A percentile compares a stretch with the other conserved stretches of the same genome.
These are phyloP conservation scores for Scophthalmus maximus DNA, from an alignment of 2,113 vertebrate species.

Conservation along the genomic window DNA sequence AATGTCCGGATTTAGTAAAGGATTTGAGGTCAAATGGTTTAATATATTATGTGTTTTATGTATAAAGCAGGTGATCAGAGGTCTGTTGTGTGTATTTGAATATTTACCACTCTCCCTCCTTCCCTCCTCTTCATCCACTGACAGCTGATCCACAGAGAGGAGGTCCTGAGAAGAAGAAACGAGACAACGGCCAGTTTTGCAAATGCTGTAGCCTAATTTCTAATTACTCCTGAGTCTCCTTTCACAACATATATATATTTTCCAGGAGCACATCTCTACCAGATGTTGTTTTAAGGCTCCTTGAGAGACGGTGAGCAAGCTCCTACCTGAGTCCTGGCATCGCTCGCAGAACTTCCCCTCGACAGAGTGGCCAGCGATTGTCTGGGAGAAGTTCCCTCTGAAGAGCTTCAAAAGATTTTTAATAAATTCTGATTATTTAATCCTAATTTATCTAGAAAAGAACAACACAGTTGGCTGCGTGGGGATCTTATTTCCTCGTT, in stretches of 20 bases:
- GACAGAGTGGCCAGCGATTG: conserved; percentile 7
- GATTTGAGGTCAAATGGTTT: neutral
- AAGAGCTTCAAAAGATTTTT: conserved; percentile 41
- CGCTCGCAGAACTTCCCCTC: conserved; percentile 48
- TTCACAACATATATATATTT: too few species aligned
- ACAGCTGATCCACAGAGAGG: conserved; percentile 56
- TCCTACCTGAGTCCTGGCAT: conserved; percentile 52
- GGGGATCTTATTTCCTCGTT: too few species aligned
- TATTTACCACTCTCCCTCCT: conserved; percentile 57
- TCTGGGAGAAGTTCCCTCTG: conserved; percentile 42
- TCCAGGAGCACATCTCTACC: too few species aligned
- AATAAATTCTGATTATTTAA: neutral
- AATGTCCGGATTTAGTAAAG: neutral
- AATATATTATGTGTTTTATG: neutral
- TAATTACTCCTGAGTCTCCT: neutral
- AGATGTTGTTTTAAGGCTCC: neutral
- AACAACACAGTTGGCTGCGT: too few species aligned
- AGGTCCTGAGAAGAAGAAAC: conserved; percentile 44
- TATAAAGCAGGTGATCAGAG: neutral
- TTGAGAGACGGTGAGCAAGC: neutral
- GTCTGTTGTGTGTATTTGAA: neutral
- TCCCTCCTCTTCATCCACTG: conserved; percentile 50
- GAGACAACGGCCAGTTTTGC: neutral
- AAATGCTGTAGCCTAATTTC: fast-evolving
- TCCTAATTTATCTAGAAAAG: neutral